A percentile compares a stretch with the other conserved stretches of the same genome.
Evolutionary conservation across 2,888 invertebrate genomes (phyloP).

Genomic region (Sceliomorpha sp.): DNA sequence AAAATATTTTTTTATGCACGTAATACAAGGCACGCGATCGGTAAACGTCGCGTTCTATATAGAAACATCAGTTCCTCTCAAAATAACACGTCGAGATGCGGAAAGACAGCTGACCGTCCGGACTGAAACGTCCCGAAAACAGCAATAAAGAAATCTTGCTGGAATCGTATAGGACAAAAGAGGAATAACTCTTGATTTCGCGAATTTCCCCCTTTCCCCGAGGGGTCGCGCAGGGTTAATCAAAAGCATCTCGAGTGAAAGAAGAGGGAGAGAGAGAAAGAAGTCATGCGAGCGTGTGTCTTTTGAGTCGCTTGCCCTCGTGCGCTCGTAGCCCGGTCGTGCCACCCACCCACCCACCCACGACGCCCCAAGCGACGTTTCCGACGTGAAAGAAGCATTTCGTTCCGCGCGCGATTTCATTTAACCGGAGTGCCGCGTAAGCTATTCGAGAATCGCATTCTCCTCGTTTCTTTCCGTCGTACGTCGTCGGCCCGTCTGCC

Average conservation of each 20-base stretch:
- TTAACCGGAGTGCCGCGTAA: slow-evolving; percentile 34
- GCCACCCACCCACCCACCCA: slow-evolving; percentile 61
- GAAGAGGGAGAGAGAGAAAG: slow-evolving; percentile 18
- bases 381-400: slow-evolving; percentile 63
- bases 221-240: slow-evolving; percentile 52
- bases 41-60: too few species aligned
- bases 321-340: slow-evolving; percentile 42
- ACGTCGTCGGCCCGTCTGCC: slow-evolving; percentile 4
- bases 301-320: slow-evolving; percentile 61
- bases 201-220: too few species aligned
- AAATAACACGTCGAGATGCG: too few species aligned
- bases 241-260: slow-evolving; percentile 52
- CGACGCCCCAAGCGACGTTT: slow-evolving; percentile 68
- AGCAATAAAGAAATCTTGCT: too few species aligned
- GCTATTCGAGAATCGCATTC: slow-evolving; percentile 25
- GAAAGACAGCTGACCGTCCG: too few species aligned
- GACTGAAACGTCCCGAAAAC: too few species aligned
- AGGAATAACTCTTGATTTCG: too few species aligned
- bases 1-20: too few species aligned
- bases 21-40: too few species aligned
- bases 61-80: too few species aligned
- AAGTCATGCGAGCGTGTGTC: slow-evolving; percentile 17
- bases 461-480: slow-evolving; percentile 26
- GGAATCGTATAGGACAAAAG: too few species aligned
- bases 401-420: slow-evolving; percentile 65